Conservation (phyloP, 2,888 invertebrate genomes). For the Volucella inanis region DNA sequence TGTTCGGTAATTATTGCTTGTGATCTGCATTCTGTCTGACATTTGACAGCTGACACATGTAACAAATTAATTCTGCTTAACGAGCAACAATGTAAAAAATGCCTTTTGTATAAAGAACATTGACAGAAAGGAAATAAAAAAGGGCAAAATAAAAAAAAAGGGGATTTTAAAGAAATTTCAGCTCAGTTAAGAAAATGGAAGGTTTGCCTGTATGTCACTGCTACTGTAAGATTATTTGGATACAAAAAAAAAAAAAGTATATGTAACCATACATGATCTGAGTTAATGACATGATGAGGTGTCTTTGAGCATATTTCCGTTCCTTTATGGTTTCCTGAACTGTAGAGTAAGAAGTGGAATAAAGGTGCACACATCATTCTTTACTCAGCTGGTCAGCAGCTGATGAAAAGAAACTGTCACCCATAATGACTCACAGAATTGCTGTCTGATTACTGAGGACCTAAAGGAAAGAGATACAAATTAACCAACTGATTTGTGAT, state of each 20-base stretch:
- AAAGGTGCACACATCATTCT: slow-evolving; percentile 5
- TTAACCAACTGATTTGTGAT: background rate
- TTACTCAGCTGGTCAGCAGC: slow-evolving; percentile 6
- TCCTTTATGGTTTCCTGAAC: background rate
- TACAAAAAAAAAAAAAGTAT: no score
- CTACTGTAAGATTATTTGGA: no score
- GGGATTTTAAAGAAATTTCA: no score
- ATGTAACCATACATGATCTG: background rate
- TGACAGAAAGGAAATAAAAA: no score
- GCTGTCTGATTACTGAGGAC: slow-evolving; percentile 14
- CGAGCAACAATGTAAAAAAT: no score
- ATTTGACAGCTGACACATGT: no score
- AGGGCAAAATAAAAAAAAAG: no score
- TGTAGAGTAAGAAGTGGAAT: background rate
- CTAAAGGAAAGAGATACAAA: slow-evolving; percentile 1
- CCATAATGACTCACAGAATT: slow-evolving; percentile 1
- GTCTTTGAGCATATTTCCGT: slow-evolving; percentile 8
- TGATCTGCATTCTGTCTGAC: background rate
- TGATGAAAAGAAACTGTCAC: background rate
- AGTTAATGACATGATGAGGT: slow-evolving; percentile 6
- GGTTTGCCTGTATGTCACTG: no score
- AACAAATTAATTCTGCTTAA: no score
- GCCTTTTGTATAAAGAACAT: no score
- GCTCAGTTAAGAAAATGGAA: no score
- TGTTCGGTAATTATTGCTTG: background rate